Evolutionary conservation across 64 coral and sea anemone genomes (phyloP), one percentile per base, ranked within the genome.

Genomic region (Stichodactyla mertensii): DNA sequence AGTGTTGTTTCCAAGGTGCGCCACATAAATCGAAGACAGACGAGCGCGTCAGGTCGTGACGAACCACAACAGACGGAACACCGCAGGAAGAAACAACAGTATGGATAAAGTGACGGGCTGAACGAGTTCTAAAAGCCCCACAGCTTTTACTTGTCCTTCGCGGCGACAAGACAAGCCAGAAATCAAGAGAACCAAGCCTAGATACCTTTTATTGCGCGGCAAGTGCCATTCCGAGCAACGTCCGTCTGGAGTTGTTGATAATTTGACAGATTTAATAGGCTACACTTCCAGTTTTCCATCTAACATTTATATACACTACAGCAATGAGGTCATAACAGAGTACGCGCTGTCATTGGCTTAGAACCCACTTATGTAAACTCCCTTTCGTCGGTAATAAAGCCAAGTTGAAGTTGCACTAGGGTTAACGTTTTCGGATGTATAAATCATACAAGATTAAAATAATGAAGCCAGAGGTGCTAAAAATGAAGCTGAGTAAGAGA

Each of bases 191-290:
- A 53, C 15, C 45, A 81, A 54, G 11, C 16, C 6, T 81, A 7
- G 27, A 74, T 13, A 81, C 52, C 53, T 52, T 53, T 53, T 81
- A 55, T 19, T 55, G 52, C 18, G 22, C 31, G 78, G 51, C 51
- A 81, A 55, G 52, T 54, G 31, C 26, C 36, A 81, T 55, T 55
- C 8, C 26, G 6, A 81, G 78, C 51, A 53, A 81, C 52, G 52
- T 52, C 51, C 78, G 78, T 51, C 53, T 81, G 5, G 24, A 55
- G 36, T 81, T 81, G 78, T 53, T 81, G 78, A 81, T 45, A 81
- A 53, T 81, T 81, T 81, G 78, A 81, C 78, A 81, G 15, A 52
- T 22, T 81, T 52, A 55, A 81, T 81, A 19, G 53, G 0, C 31
- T 53, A 7, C n/a, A 81, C 78, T 55, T 81, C 19, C 19, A 81